Conservation (phyloP, 2,113 vertebrate genomes). For the Proterorhinus semilunaris region DNA sequence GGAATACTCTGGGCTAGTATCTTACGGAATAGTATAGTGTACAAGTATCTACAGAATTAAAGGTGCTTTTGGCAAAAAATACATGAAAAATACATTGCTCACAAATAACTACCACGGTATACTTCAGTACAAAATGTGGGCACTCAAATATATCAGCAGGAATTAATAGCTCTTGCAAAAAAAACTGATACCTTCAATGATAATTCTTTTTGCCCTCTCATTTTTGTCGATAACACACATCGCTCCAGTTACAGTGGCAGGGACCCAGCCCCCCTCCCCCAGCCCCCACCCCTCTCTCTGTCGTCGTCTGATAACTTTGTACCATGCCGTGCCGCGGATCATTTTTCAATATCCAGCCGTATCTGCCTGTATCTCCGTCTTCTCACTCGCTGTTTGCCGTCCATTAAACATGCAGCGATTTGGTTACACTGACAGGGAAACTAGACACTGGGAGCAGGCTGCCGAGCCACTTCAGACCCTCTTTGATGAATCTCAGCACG, state of each 20-base stretch:
- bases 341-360: conserved; percentile 53
- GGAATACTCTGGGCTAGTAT: no score
- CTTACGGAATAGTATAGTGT: no score
- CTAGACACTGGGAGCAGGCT: conserved; percentile 36
- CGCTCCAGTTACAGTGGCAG: conserved; percentile 59
- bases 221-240: conserved; percentile 53
- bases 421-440: conserved; percentile 63
- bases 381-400: conserved; percentile 51
- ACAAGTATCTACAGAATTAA: no score
- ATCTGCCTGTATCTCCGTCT: conserved; percentile 38
- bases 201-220: conserved; percentile 19
- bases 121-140: neutral
- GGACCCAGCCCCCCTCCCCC: neutral
- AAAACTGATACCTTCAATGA: neutral
- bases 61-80: neutral
- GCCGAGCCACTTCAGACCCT: conserved; percentile 11
- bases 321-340: conserved; percentile 30
- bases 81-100: neutral
- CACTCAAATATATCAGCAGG: conserved; percentile 36
- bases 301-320: conserved; percentile 31
- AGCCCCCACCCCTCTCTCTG: conserved; percentile 17
- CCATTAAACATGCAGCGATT: conserved; percentile 62
- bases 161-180: conserved; percentile 55
- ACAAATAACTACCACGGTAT: neutral
- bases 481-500: conserved; percentile 23